Conservation (phyloP, 2,888 invertebrate species). For the Lumbricus terrestris region DNA sequence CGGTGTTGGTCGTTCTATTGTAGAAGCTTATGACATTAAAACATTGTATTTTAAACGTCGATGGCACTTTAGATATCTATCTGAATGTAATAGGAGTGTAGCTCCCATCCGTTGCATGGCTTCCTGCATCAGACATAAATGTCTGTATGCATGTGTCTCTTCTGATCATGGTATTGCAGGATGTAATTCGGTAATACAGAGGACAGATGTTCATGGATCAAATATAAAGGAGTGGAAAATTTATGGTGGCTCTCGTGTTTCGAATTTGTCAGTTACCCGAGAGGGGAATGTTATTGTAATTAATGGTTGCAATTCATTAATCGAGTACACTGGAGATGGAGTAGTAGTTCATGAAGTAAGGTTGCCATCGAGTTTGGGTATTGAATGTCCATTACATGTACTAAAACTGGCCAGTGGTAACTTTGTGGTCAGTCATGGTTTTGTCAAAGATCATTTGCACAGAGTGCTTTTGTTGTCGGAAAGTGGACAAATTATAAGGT, state of each 20-base stretch:
- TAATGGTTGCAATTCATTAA: background rate
- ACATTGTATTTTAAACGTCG: too few relatives aligned
- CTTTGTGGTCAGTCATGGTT: background rate
- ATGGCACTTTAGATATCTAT: too few relatives aligned
- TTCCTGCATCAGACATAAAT: too few relatives aligned
- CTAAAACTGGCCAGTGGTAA: background rate
- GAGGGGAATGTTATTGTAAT: background rate
- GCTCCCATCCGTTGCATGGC: too few relatives aligned
- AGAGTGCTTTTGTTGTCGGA: background rate
- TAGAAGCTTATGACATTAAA: too few relatives aligned
- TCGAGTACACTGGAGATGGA: background rate
- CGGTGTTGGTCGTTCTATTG: too few relatives aligned
- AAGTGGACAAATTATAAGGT: background rate
- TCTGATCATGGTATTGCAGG: fast-evolving
- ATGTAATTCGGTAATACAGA: background rate
- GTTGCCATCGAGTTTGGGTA: background rate
- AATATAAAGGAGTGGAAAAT: background rate
- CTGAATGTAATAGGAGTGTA: too few relatives aligned
- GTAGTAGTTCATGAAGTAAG: background rate
- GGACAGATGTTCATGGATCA: background rate
- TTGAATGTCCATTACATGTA: background rate
- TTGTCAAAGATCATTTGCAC: background rate
- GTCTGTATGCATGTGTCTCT: background rate
- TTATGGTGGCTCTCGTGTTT: background rate
- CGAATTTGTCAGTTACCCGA: background rate